Conservation (phyloP, 2,888 invertebrate species). For the Diabrotica balteata region DNA sequence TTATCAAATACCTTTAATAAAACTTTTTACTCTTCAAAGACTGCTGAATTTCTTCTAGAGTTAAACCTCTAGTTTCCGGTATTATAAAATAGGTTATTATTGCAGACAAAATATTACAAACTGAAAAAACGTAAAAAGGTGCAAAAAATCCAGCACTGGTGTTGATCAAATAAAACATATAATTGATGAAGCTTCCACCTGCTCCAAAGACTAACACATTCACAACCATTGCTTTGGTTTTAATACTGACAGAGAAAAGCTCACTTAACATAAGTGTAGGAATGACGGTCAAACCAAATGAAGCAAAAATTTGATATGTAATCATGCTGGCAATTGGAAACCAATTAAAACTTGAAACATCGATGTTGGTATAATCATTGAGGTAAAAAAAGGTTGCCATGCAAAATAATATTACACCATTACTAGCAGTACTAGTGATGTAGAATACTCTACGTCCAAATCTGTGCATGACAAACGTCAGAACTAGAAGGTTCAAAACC, state of each 20-base stretch:
- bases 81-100: neutral
- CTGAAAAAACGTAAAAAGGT: neutral
- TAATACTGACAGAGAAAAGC: neutral
- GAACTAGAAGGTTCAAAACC: neutral
- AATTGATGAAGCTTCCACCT: neutral
- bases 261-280: neutral
- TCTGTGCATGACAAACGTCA: neutral
- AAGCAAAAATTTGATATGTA: neutral
- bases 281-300: neutral
- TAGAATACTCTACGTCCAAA: neutral
- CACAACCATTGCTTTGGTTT: neutral
- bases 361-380: neutral
- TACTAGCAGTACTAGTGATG: neutral
- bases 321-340: neutral
- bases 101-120: neutral
- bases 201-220: neutral
- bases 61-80: neutral
- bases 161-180: neutral
- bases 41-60: slow-evolving; percentile 1
- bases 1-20: neutral
- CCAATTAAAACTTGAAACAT: neutral
- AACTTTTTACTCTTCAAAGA: neutral
- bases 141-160: neutral
- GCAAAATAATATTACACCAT: neutral
- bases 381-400: neutral